These are phyloP conservation scores for Pollenia griseotomentosa DNA, from an alignment of 2,888 invertebrate species.

Conservation along the genomic window DNA sequence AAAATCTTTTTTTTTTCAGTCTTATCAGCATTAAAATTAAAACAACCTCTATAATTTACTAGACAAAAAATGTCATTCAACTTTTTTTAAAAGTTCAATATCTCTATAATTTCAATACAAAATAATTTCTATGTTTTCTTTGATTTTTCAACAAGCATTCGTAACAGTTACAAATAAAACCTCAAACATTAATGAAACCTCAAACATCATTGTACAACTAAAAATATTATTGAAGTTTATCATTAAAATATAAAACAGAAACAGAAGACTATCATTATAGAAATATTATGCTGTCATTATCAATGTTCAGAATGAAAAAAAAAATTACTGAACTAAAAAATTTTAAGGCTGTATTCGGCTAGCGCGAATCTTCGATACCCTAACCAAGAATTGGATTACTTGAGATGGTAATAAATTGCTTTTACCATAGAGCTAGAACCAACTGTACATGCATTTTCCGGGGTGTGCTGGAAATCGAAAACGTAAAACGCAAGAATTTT, in stretches of 20 bases:
- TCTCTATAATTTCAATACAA: background rate
- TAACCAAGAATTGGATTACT: too few species aligned
- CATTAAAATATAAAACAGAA: slow-evolving; percentile 43
- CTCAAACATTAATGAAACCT: slow-evolving; percentile 30
- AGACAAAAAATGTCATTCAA: background rate
- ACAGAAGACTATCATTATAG: slow-evolving; percentile 43
- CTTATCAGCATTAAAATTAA: too few species aligned
- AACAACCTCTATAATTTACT: too few species aligned
- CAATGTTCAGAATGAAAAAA: slow-evolving; percentile 26
- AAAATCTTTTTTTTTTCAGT: too few species aligned
- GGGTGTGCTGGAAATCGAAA: too few species aligned
- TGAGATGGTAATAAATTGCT: too few species aligned
- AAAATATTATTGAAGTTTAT: slow-evolving; percentile 35
- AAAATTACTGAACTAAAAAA: slow-evolving; percentile 24
- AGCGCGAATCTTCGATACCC: too few species aligned
- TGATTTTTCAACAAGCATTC: background rate
- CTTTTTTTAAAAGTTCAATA: background rate
- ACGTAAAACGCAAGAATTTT: too few species aligned
- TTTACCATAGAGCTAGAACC: too few species aligned
- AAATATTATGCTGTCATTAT: slow-evolving; percentile 22
- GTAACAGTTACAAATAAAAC: background rate
- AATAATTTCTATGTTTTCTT: background rate
- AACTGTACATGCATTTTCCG: too few species aligned
- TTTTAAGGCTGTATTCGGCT: too few species aligned
- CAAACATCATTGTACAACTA: slow-evolving; percentile 20